Evolutionary conservation across 2,797 vertebrate species (phyloP), one percentile per base, ranked within the genome.

Genomic region (Urosaurus nigricauda): DNA sequence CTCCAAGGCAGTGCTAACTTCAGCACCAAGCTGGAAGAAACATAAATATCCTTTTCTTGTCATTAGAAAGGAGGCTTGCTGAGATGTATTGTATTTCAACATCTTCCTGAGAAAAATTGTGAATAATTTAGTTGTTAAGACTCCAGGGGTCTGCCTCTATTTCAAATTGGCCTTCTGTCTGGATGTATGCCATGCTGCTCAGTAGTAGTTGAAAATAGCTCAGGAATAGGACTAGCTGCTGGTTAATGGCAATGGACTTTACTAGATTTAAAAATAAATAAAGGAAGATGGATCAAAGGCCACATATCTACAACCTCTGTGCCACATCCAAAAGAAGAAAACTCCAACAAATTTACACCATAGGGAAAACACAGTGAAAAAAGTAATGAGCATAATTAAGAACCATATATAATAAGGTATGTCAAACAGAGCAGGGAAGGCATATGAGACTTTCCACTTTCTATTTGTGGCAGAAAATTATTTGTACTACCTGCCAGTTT

Each of bases 71-170:
- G 29, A n/a, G 12, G 3, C 78, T 87, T 92, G 84, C 81, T 75
- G 89, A 79, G 73, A 89, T 85, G 21, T 13, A 13, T 47, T 74
- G 13, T 82, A 71, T 81, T 83, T 88, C 1, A 0, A 65, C 79
- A 68, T 37, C 32, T 91, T 87, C 35, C 83, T 83, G 53, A 80
- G 29, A 2, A 89, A 90, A 92, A 79, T 0, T 47, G 85, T 90
- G 87, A 83, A n/a, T 90, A 91, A 93, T 89, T 90, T 14, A 21
- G 17, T 32, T 65, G 11, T 82, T 91, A 82, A 68, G 80, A 77
- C 40, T 68, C 75, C 0, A 0, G 35, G 89, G 4, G 75, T 83
- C 71, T 93, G 78, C 73, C 43, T 60, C 51, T 63, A 80, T 51
- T 79, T 0, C 24, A 68, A 70, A 68, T 53, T 37, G 0, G 7